Conservation (phyloP, 2,797 vertebrate genomes). For the Salarias fasciatus region DNA sequence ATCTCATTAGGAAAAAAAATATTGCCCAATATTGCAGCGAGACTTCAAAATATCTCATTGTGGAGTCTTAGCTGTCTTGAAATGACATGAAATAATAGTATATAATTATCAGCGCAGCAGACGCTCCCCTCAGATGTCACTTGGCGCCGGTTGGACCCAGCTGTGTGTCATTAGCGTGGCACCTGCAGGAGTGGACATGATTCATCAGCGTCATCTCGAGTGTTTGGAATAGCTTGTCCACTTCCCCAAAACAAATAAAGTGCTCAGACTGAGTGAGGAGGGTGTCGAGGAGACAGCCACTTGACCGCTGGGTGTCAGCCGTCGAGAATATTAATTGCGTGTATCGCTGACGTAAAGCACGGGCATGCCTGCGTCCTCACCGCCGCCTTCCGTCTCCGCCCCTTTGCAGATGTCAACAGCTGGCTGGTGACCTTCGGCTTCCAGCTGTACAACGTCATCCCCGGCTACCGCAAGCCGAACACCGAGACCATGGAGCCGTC, state of each 20-base stretch:
- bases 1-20: conserved; percentile 36
- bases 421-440: conserved; percentile 99
- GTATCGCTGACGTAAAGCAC: neutral
- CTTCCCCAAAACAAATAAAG: conserved; percentile 70
- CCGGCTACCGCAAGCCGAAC: conserved; percentile 93
- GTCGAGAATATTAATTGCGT: conserved; percentile 44
- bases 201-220: conserved; percentile 58
- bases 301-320: conserved; percentile 55
- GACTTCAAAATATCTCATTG: conserved; percentile 37
- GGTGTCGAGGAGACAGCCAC: conserved; percentile 57
- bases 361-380: neutral
- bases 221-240: conserved; percentile 70
- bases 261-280: conserved; percentile 46
- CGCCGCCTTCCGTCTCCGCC: neutral
- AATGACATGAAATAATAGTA: conserved; percentile 58
- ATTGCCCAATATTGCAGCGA: conserved; percentile 37
- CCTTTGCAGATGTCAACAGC: conserved; percentile 96
- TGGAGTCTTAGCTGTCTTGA: conserved; percentile 44
- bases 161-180: conserved; percentile 70
- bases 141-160: conserved; percentile 51
- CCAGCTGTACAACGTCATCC: conserved; percentile 98
- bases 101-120: conserved; percentile 63
- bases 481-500: conserved; percentile 93
- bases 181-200: conserved; percentile 70
- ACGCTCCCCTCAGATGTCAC: conserved; percentile 47